Evolutionary conservation across 2,888 invertebrate species (phyloP).

Genomic region (Ormia ochracea): DNA sequence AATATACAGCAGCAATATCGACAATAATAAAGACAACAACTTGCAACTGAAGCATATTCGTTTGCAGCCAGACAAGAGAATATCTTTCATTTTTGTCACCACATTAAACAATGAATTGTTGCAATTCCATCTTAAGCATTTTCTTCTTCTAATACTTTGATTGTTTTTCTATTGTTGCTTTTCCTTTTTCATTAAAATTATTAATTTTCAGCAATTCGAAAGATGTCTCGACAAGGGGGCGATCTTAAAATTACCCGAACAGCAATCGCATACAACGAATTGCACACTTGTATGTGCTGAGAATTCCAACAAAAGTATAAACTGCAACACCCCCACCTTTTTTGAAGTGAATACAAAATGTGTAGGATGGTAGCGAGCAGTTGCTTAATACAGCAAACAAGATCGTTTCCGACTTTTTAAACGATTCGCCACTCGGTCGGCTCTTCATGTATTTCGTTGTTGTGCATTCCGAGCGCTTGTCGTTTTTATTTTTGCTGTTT

Average conservation of each 20-base stretch:
- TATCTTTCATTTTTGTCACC: conserved; percentile 36
- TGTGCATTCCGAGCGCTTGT: not conserved
- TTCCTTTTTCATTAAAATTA: conserved; percentile 31
- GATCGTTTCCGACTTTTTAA: no score
- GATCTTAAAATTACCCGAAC: not conserved
- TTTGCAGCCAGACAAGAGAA: conserved; percentile 9
- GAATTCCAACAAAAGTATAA: no score
- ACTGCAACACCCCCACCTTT: no score
- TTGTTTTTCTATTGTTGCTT: conserved; percentile 6
- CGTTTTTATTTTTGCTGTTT: no score
- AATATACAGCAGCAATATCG: conserved; percentile 23
- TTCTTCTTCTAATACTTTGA: conserved; percentile 6
- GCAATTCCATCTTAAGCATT: conserved; percentile 23
- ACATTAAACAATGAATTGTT: conserved; percentile 56
- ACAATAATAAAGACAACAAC: conserved; percentile 7
- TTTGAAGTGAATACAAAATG: not conserved
- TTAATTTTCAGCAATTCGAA: conserved; percentile 14
- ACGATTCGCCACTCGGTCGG: conserved; percentile 3
- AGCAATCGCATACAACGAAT: no score
- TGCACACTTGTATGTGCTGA: no score
- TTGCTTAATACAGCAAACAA: no score
- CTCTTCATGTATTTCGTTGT: not conserved
- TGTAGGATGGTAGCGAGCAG: no score
- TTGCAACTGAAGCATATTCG: conserved; percentile 33
- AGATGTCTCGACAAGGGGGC: not conserved